A percentile compares a stretch with the other conserved stretches of the same genome.
phyloP scores from a whole-genome alignment of 2,797 vertebrate genomes.

The Xenops minutus region DNA sequence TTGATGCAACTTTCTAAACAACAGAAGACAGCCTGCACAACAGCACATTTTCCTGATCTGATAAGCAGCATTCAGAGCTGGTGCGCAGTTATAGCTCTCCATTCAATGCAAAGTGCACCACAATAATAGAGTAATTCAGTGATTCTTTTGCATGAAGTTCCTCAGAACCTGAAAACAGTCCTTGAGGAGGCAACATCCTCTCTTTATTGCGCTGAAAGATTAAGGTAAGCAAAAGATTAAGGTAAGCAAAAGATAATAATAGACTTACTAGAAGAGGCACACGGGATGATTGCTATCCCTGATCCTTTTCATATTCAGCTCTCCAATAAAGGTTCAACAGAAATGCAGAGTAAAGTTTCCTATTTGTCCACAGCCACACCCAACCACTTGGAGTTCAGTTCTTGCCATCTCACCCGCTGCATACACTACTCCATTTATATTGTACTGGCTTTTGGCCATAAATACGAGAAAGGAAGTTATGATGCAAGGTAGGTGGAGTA shows the following conservation, averaged over 20 bases:
- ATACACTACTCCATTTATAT: not conserved
- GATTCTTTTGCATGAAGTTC: not conserved
- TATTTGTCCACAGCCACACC: not conserved
- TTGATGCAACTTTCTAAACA: slow-evolving; percentile 17
- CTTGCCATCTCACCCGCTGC: not conserved
- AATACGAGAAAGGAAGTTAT: slow-evolving; percentile 61
- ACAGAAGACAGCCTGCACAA: slow-evolving; percentile 21
- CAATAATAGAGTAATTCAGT: not conserved
- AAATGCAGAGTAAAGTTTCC: not conserved
- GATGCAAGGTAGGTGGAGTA: slow-evolving; percentile 63
- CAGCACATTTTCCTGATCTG: not conserved
- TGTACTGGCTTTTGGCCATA: slow-evolving; percentile 53
- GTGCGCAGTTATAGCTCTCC: not conserved
- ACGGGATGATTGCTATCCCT: not conserved
- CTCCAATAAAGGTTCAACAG: not conserved
- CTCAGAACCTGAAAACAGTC: not conserved
- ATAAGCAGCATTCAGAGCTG: not conserved
- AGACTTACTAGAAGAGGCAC: slow-evolving; percentile 2
- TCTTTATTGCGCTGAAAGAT: not conserved
- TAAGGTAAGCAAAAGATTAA: slow-evolving; percentile 27
- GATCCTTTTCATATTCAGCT: not conserved
- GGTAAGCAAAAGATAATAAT: slow-evolving; percentile 3
- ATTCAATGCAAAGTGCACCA: not conserved
- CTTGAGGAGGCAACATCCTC: not conserved
- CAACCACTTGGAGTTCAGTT: not conserved